Percentiles rank a stretch among this genome's conserved stretches.
phyloP scores from a whole-genome alignment of 2,888 invertebrate genomes.

The Cerastoderma edule region DNA sequence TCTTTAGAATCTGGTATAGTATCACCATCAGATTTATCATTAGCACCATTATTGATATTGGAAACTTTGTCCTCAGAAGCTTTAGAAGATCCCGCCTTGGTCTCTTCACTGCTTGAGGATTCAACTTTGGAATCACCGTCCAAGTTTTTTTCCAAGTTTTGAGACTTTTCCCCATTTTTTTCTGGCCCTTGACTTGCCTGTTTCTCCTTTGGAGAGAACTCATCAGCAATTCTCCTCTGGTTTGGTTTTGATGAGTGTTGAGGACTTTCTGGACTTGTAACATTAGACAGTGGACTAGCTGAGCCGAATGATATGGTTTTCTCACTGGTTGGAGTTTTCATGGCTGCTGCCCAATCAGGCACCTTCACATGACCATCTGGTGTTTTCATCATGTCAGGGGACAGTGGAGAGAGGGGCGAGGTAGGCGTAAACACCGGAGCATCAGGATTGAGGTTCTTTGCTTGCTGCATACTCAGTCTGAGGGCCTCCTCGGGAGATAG shows the following conservation, averaged over 20 bases:
- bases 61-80: constrained; percentile 1
- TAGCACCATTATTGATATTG: constrained; percentile 28
- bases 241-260: constrained; percentile 13
- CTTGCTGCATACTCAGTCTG: constrained; percentile 49
- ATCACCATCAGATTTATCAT: constrained; percentile 20
- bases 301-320: constrained; percentile 53
- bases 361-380: constrained; percentile 68
- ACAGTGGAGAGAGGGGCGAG: constrained; percentile 64
- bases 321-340: constrained; percentile 56
- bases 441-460: constrained; percentile 73
- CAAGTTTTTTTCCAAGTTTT: constrained; percentile 24
- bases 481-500: constrained; percentile 59
- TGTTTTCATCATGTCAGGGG: constrained; percentile 72
- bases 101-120: constrained; percentile 6
- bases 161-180: constrained; percentile 25
- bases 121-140: constrained; percentile 13
- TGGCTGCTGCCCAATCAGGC: constrained; percentile 69
- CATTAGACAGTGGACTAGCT: constrained; percentile 46
- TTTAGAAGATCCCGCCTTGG: constrained; percentile 1
- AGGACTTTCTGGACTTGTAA: constrained; percentile 38
- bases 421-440: constrained; percentile 75
- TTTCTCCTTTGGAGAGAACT: constrained; percentile 42
- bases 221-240: constrained; percentile 38
- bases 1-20: constrained; percentile 41
- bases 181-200: constrained; percentile 14